Base-by-base conservation (phyloP, 2,888 invertebrate genomes). In the Trichogramma evanescens region DNA sequence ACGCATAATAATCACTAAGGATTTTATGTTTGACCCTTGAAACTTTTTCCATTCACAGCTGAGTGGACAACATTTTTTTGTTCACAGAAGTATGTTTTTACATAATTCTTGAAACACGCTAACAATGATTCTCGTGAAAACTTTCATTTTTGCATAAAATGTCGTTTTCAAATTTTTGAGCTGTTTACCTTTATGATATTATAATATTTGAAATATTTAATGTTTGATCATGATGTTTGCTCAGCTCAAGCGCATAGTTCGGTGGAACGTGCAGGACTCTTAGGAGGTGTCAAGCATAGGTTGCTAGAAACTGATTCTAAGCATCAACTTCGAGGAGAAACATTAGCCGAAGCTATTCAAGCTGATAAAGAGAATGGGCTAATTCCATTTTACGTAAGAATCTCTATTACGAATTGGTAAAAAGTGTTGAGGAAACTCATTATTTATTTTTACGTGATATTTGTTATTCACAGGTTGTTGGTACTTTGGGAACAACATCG, bases 401-500 rank as follows among this genome's bases (percentile, higher is more conserved):
- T 8, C 6, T 48, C 39, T 50, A n/a, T 39, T 50, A 38, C 50
- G 6, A 38, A 26, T 26, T 3, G 1, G 2, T 2, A 26, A 26
- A 1, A 45, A 9, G 2, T n/a, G 2, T n/a, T 26, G 26, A 26
- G 1, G 26, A 26, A 26, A 2, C 26, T 26, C 26, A 26, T 48
- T 38, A 7, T 50, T 26, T 50, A n/a, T 26, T 42, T n/a, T 9
- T 26, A 41, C 43, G n/a, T 0, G 48, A 13, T 10, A 44, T 50
- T 50, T 54, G 41, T 39, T 51, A 44, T 49, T 5, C 43, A 49
- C 72, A 91, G 91, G 87, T 83, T 54, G 91, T 93, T 2, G 89
- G 88, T 4, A 97, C 98, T 0, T 80, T 98, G 62, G 98, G 98
- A 4, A 96, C 97, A 1, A 99, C 98, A 0, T 90, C 90, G n/a